Conservation (phyloP, 2,113 vertebrate species). For the Columbina picui region DNA sequence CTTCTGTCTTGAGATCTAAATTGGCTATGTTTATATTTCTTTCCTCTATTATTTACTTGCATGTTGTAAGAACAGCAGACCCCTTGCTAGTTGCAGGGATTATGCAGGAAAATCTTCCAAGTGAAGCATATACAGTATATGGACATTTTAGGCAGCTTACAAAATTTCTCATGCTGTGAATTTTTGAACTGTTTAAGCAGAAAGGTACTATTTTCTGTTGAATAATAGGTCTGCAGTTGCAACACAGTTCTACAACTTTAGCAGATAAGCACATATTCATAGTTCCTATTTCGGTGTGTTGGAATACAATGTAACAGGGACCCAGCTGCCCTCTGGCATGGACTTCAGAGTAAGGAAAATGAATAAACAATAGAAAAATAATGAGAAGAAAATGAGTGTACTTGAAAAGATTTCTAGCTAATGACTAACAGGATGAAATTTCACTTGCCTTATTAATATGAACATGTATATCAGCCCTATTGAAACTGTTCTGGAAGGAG, state of each 20-base stretch:
- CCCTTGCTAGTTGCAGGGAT: not conserved
- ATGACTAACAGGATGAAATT: conserved; percentile 14
- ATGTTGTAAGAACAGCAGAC: not conserved
- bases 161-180: not conserved
- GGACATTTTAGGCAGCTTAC: not conserved
- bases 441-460: not conserved
- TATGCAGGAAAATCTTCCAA: not conserved
- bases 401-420: conserved; percentile 34
- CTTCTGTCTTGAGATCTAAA: not conserved
- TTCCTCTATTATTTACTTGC: not conserved
- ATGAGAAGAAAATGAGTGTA: conserved; percentile 13
- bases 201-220: not conserved
- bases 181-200: not conserved
- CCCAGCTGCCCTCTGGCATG: not conserved
- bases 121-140: not conserved
- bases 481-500: not conserved
- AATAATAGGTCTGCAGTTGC: not conserved
- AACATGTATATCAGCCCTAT: not conserved
- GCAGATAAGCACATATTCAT: not conserved
- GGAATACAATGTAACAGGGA: not conserved
- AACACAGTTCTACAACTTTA: not conserved
- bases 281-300: not conserved
- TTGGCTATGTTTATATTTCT: not conserved
- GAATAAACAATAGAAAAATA: conserved; percentile 28
- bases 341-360: not conserved